These are phyloP conservation scores for Aphelocoma californica DNA, from an alignment of 2,797 vertebrate species.

Conservation along the genomic window DNA sequence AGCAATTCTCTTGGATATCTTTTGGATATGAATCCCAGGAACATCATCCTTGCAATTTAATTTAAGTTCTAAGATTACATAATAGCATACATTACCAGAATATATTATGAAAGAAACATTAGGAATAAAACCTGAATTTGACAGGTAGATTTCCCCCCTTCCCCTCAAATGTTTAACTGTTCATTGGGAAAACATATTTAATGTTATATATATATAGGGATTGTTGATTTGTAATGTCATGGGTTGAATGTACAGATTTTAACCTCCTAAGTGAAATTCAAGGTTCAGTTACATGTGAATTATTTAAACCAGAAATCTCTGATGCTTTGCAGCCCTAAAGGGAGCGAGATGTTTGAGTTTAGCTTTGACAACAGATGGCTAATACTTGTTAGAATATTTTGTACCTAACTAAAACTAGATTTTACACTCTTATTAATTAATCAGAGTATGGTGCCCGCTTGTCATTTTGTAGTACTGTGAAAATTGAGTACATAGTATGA, in stretches of 20 bases:
- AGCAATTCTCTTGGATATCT: background rate
- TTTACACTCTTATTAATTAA: background rate
- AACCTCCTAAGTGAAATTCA: background rate
- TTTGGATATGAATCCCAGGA: background rate
- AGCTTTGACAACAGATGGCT: background rate
- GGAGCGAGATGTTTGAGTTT: background rate
- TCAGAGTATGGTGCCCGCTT: background rate
- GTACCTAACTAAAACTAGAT: background rate
- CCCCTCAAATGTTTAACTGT: background rate
- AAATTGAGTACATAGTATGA: constrained; percentile 41
- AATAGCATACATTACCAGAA: background rate
- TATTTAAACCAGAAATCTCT: background rate
- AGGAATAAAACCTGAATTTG: constrained; percentile 6
- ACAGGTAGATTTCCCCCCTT: background rate
- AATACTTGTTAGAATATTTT: constrained; percentile 41
- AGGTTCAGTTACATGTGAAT: background rate
- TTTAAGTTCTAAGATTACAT: background rate
- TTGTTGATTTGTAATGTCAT: background rate
- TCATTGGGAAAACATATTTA: background rate
- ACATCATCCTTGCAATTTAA: background rate
- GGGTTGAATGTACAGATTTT: background rate
- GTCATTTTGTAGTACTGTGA: constrained; percentile 52
- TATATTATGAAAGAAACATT: background rate
- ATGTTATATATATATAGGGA: background rate
- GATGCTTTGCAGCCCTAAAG: background rate